Conservation (phyloP, 2,113 vertebrate species). For the Vombatus ursinus region DNA sequence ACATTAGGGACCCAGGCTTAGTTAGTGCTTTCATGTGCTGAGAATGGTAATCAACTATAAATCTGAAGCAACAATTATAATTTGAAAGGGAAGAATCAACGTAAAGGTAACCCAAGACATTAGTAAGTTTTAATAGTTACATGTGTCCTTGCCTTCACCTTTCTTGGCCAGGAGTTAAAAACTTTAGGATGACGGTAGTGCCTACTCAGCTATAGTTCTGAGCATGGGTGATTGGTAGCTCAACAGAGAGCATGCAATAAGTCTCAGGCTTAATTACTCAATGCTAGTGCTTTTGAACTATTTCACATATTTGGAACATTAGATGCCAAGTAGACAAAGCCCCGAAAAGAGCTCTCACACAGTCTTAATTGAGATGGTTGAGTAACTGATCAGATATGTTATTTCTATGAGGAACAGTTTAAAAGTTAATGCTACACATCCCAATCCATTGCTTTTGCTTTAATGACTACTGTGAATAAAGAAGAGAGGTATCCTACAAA, state of each 20-base stretch:
- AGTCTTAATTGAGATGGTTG: constrained; percentile 78
- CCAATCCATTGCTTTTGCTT: constrained; percentile 69
- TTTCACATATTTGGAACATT: constrained; percentile 65
- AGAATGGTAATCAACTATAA: constrained; percentile 25
- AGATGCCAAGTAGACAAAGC: constrained; percentile 69
- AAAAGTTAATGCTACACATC: constrained; percentile 78
- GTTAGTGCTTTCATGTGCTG: constrained; percentile 21
- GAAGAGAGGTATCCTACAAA: constrained; percentile 20
- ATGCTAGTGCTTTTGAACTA: constrained; percentile 69
- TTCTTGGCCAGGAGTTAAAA: neutral
- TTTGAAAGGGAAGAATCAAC: constrained; percentile 47
- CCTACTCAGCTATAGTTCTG: constrained; percentile 18
- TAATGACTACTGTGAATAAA: neutral
- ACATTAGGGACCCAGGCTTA: neutral
- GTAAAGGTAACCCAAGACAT: constrained; percentile 23
- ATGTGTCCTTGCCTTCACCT: constrained; percentile 17
- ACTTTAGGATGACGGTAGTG: neutral
- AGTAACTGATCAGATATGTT: constrained; percentile 63
- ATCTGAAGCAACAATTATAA: constrained; percentile 29
- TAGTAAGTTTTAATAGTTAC: neutral
- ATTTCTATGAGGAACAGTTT: constrained; percentile 73
- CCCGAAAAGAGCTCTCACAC: constrained; percentile 63
- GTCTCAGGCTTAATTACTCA: constrained; percentile 74
- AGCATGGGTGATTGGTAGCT: constrained; percentile 55
- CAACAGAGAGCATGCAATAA: constrained; percentile 63